Evolutionary conservation across 1,140 invertebrate species (phyloP), one percentile per base, ranked within the genome.

Genomic region (Cataglyphis hispanica): DNA sequence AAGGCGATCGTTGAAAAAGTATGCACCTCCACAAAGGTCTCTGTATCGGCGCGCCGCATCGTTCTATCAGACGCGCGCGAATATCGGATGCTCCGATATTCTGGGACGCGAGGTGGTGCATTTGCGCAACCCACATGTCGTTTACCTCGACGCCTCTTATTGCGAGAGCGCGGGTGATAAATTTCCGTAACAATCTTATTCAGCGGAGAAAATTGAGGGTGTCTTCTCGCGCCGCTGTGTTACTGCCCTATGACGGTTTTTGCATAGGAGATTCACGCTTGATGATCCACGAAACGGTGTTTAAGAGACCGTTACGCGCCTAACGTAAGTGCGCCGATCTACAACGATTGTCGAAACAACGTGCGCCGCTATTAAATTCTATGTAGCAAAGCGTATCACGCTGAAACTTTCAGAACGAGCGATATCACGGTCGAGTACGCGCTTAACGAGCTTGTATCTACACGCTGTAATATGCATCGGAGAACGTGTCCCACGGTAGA

Each of bases 1-100:
- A 83, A 76, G 80, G 64, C 50, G 86, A 87, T 90, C 75, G 60
- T 60, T 37, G 83, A 53, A 83, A 77, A 86, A 74, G 43, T 86
- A 63, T 83, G 64, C 50, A 67, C 27, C 56, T 22, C 60, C 80
- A 67, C 76, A 86, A 85, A 84, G 72, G 77, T 22, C 43, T 43
- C 43, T 43, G 56, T 50, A 50, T 75, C 53, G 70, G 40, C 58
- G 75, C 67, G 22, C 22, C 7, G 78, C 37, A n/a, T 61, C 74
- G 40, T 34, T 66, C 40, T 46, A 8, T 7, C 75, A 16, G n/a
- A 31, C 43, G 10, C 46, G 16, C 77, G 50, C 16, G 50, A 43
- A 58, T 72, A 60, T 81, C 19, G 34, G 43, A 43, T 69, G 53
- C 19, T 34, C 27, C 31, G 22, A 3, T n/a, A n/a, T 7, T 72